Conservation (phyloP, 2,888 invertebrate species). For the Lycophotia porphyrea region DNA sequence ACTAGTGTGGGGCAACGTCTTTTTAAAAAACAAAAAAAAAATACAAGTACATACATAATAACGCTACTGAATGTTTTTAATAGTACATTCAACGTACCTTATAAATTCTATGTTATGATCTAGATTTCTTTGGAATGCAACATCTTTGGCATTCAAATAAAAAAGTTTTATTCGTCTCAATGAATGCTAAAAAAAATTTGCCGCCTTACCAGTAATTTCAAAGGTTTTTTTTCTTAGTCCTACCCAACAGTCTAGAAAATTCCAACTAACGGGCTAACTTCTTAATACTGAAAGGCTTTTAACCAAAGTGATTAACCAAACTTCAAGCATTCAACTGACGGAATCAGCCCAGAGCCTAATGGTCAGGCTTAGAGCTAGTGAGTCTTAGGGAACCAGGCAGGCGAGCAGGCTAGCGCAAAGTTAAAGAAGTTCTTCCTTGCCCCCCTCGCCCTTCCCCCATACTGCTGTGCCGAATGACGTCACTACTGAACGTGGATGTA, state of each 20-base stretch:
- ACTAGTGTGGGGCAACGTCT: no score
- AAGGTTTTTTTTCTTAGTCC: background rate
- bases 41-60: no score
- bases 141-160: background rate
- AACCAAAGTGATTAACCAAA: conserved; percentile 41
- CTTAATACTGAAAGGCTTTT: conserved; percentile 38
- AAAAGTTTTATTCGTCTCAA: background rate
- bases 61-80: background rate
- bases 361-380: conserved; percentile 40
- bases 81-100: background rate
- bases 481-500: conserved; percentile 43
- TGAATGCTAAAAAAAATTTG: background rate
- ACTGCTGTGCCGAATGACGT: conserved; percentile 56
- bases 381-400: conserved; percentile 19
- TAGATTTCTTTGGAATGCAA: background rate
- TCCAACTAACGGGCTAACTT: background rate
- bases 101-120: background rate
- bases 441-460: conserved; percentile 26
- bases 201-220: background rate
- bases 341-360: conserved; percentile 45
- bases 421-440: conserved; percentile 36
- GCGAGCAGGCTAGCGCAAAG: conserved; percentile 7
- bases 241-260: background rate
- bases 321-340: conserved; percentile 28
- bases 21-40: no score